Conservation (phyloP, 2,797 vertebrate genomes). For the Poeciliopsis presidionis region DNA sequence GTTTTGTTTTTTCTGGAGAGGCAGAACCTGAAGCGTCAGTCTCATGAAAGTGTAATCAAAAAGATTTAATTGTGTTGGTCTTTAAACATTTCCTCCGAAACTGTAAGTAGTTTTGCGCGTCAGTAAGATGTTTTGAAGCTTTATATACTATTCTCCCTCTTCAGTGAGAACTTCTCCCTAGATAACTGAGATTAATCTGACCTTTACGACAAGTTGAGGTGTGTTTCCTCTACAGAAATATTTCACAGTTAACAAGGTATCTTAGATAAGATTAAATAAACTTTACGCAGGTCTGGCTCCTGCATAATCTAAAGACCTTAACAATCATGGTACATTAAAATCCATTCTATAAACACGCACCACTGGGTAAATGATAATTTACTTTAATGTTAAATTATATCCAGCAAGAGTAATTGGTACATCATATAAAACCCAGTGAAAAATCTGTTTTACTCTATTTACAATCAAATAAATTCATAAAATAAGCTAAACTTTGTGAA, state of each 20-base stretch:
- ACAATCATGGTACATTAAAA: too few relatives aligned
- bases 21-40: too few relatives aligned
- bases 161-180: background rate
- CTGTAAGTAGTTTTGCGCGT: too few relatives aligned
- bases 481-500: background rate
- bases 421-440: background rate
- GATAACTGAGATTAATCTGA: background rate
- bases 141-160: background rate
- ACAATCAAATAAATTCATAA: background rate
- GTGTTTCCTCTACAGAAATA: background rate
- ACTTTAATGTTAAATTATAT: background rate
- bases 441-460: background rate
- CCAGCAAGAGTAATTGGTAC: background rate
- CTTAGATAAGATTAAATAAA: too few relatives aligned
- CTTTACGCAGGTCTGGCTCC: too few relatives aligned
- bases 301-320: too few relatives aligned
- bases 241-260: background rate
- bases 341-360: too few relatives aligned
- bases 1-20: too few relatives aligned
- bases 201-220: background rate
- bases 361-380: background rate
- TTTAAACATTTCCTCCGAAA: too few relatives aligned
- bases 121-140: background rate
- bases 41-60: too few relatives aligned
- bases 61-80: too few relatives aligned